Percentiles rank a stretch among this genome's conserved stretches.
Conservation (phyloP, 37 sponge, comb jelly and placozoan species). For the Sycon ciliatum region DNA sequence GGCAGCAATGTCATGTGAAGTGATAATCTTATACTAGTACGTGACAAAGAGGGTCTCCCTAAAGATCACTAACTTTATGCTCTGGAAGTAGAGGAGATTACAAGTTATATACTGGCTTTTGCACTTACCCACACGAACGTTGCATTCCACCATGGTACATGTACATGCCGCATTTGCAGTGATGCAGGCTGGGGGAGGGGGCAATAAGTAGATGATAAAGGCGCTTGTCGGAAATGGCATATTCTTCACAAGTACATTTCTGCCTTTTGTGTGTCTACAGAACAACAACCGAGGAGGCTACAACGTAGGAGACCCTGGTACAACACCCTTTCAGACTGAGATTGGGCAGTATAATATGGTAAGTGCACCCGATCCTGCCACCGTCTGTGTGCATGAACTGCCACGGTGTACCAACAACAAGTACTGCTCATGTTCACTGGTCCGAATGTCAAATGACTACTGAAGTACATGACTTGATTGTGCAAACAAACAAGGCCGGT, state of each 20-base stretch:
- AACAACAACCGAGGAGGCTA: slow-evolving; percentile 91
- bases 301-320: slow-evolving; percentile 74
- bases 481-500: too few species aligned
- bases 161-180: too few species aligned
- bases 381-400: background rate
- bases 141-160: too few species aligned
- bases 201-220: too few species aligned
- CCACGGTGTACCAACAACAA: background rate
- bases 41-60: too few species aligned
- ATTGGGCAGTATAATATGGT: slow-evolving; percentile 74
- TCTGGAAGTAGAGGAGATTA: too few species aligned
- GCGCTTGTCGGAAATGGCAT: background rate
- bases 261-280: slow-evolving; percentile 22
- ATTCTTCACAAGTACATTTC: background rate
- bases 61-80: too few species aligned
- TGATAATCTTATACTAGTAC: too few species aligned
- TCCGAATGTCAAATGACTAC: background rate
- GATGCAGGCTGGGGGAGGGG: too few species aligned
- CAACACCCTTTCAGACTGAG: slow-evolving; percentile 45
- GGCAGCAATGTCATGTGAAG: too few species aligned
- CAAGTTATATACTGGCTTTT: too few species aligned
- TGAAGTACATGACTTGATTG: background rate
- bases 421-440: background rate
- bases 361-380: background rate
- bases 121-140: too few species aligned